Conservation (phyloP, 1,140 invertebrate genomes). For the Apis laboriosa region DNA sequence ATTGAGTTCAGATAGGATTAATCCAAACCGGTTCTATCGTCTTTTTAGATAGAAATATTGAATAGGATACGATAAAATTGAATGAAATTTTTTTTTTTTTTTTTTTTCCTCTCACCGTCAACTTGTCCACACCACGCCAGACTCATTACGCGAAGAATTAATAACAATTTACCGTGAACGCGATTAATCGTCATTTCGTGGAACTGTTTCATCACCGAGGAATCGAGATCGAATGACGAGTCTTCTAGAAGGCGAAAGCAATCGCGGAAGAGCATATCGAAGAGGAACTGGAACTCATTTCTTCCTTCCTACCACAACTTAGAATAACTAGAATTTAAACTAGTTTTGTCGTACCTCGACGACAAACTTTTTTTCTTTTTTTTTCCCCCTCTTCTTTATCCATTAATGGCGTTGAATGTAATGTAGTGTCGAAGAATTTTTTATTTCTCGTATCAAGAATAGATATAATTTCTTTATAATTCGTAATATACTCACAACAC, state of each 20-base stretch:
- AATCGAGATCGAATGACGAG: slow-evolving; percentile 10
- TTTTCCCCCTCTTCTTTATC: too few species aligned
- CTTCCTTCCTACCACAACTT: slow-evolving; percentile 12
- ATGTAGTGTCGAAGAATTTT: too few species aligned
- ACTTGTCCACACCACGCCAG: background rate
- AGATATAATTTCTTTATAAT: too few species aligned
- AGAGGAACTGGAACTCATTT: slow-evolving; percentile 28
- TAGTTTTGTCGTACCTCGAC: background rate
- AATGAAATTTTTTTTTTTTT: background rate
- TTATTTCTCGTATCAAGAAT: too few species aligned
- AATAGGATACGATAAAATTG: background rate
- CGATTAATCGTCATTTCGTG: background rate
- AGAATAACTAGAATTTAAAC: background rate
- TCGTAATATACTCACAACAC: too few species aligned
- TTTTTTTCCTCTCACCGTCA: slow-evolving; percentile 31
- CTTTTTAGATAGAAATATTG: background rate
- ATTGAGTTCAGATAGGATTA: background rate
- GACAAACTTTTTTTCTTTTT: too few species aligned
- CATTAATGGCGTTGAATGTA: too few species aligned
- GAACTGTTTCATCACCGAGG: background rate
- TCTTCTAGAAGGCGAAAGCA: background rate
- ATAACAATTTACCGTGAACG: slow-evolving; percentile 7
- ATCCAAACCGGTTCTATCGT: too few species aligned
- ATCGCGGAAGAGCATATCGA: slow-evolving; percentile 33
- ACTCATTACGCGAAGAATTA: background rate